Evolutionary conservation across 35 echinoderm and acorn worm genomes (phyloP).

Genomic region (Strongylocentrotus purpuratus): DNA sequence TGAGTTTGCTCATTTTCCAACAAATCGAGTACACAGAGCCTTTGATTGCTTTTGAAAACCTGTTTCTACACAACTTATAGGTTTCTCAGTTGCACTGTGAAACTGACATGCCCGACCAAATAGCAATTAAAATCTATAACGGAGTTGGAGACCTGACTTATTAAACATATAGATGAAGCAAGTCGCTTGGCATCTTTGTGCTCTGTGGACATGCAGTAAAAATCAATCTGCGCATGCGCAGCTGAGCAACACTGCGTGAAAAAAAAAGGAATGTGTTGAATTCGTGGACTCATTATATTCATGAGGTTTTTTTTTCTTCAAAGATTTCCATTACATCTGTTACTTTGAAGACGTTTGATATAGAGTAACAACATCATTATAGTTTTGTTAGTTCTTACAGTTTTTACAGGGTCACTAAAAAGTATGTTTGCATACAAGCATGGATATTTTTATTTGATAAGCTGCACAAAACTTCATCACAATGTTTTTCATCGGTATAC

Average conservation of each 20-base stretch:
- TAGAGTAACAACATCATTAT: too few relatives aligned
- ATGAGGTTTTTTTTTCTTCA: neutral
- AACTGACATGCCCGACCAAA: slow-evolving; percentile 5
- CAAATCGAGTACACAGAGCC: neutral
- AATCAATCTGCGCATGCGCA: neutral
- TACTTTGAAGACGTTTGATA: too few relatives aligned
- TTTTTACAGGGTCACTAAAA: too few relatives aligned
- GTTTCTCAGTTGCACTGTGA: slow-evolving; percentile 14
- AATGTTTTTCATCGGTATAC: neutral
- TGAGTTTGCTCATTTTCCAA: slow-evolving; percentile 38
- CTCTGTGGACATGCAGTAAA: neutral
- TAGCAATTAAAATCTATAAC: slow-evolving; percentile 45
- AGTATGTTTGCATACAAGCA: too few relatives aligned
- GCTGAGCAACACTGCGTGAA: neutral
- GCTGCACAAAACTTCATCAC: neutral
- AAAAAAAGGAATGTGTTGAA: neutral
- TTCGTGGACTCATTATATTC: neutral
- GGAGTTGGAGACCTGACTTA: slow-evolving; percentile 20
- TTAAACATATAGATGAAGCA: neutral
- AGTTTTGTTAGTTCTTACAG: too few relatives aligned
- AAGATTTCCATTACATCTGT: too few relatives aligned
- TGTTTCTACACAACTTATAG: slow-evolving; percentile 51
- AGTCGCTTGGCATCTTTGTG: neutral
- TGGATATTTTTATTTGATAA: too few relatives aligned
- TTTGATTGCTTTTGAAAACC: slow-evolving; percentile 53